Percentiles rank a stretch among this genome's conserved stretches.
Conservation (phyloP, 2,113 vertebrate genomes). For the Bolborhynchus lineola region DNA sequence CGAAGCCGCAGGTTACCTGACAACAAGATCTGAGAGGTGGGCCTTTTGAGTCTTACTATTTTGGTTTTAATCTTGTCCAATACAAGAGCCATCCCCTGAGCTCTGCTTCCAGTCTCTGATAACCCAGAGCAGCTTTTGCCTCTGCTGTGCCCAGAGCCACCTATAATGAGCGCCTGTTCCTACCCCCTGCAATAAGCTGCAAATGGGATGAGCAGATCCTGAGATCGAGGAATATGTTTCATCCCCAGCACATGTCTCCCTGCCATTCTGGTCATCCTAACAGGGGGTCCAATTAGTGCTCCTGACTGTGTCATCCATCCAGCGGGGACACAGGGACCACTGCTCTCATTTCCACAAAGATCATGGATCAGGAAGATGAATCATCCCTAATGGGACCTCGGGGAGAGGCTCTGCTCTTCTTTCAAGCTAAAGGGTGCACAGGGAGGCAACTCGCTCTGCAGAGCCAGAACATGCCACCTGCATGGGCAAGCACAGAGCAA, state of each 20-base stretch:
- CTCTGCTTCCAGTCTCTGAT: background rate
- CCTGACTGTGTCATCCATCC: background rate
- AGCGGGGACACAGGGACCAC: background rate
- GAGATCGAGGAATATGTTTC: background rate
- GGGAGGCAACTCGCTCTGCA: background rate
- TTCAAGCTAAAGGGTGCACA: background rate
- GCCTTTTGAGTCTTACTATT: background rate
- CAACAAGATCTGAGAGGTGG: background rate
- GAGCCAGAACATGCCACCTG: background rate
- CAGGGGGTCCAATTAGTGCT: slow-evolving; percentile 35
- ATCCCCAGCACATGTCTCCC: background rate
- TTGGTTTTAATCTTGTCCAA: background rate
- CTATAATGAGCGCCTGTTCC: background rate
- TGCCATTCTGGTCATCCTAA: background rate
- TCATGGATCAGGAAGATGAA: slow-evolving; percentile 11
- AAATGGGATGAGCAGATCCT: background rate
- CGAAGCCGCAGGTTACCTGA: background rate
- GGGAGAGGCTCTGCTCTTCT: background rate
- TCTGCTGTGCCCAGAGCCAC: background rate
- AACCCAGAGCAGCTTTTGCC: background rate
- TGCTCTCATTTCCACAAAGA: slow-evolving; percentile 6
- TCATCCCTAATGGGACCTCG: slow-evolving; percentile 18
- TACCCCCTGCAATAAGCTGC: background rate
- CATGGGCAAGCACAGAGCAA: background rate
- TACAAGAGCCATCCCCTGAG: background rate